Percentiles rank a stretch among this genome's conserved stretches.
These are phyloP conservation scores for Apamea anceps DNA, from an alignment of 2,888 invertebrate species.

Conservation along the genomic window DNA sequence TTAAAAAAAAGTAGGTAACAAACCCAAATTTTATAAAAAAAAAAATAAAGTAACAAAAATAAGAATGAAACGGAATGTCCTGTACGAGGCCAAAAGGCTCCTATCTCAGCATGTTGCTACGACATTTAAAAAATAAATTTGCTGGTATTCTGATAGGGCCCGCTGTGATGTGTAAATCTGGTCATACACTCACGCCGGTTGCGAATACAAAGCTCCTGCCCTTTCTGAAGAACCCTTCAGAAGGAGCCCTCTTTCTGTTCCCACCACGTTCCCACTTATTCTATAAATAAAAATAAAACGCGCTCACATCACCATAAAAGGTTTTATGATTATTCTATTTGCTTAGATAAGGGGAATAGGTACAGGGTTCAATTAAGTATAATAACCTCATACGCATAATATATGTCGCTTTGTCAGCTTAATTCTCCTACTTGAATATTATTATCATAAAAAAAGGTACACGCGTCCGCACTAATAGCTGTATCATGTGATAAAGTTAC, in stretches of 20 bases:
- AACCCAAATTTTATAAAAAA: too few relatives aligned
- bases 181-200: background rate
- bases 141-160: too few relatives aligned
- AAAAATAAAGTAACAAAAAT: too few relatives aligned
- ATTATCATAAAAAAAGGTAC: slow-evolving; percentile 68
- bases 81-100: too few relatives aligned
- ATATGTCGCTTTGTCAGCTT: slow-evolving; percentile 63
- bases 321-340: slow-evolving; percentile 36
- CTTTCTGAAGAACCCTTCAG: background rate
- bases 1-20: too few relatives aligned
- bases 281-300: background rate
- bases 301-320: background rate
- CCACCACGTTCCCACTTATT: background rate
- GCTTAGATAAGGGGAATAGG: slow-evolving; percentile 27
- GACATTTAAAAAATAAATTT: too few relatives aligned
- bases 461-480: slow-evolving; percentile 62
- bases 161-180: too few relatives aligned
- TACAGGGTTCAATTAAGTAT: slow-evolving; percentile 51
- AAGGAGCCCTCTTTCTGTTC: background rate
- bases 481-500: slow-evolving; percentile 37
- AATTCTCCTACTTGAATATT: slow-evolving; percentile 67
- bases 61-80: too few relatives aligned
- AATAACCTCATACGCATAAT: slow-evolving; percentile 59
- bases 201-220: background rate
- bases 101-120: too few relatives aligned